phyloP scores from a whole-genome alignment of 2,888 invertebrate species.

The Folsomia candida region DNA sequence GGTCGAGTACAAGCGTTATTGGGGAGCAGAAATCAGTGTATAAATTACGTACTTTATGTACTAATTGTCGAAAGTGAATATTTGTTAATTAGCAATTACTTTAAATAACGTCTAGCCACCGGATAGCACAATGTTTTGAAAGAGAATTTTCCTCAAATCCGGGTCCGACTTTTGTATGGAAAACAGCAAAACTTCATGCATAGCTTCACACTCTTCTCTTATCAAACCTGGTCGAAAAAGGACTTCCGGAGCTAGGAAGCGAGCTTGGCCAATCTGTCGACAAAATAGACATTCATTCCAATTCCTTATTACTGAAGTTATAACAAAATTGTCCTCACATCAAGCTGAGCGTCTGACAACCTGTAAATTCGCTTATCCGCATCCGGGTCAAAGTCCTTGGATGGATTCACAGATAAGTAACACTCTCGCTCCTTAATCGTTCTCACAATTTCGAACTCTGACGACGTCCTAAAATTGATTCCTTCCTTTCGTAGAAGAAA shows the following conservation, averaged over 20 bases:
- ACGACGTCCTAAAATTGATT: constrained; percentile 90
- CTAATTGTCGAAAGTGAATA: too few species aligned
- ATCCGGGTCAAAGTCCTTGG: constrained; percentile 88
- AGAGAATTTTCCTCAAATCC: constrained; percentile 92
- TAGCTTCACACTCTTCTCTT: constrained; percentile 96
- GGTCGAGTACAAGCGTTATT: constrained; percentile 96
- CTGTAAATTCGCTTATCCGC: constrained; percentile 87
- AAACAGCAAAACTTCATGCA: constrained; percentile 94
- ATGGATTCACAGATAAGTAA: constrained; percentile 89
- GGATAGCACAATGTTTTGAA: constrained; percentile 95
- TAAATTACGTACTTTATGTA: background rate
- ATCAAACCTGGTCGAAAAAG: constrained; percentile 95
- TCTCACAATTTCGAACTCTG: constrained; percentile 95
- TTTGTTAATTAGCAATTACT: constrained; percentile 55
- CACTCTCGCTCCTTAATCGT: constrained; percentile 94
- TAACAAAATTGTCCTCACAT: constrained; percentile 66
- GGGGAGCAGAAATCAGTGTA: constrained; percentile 84
- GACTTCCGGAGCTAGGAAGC: constrained; percentile 95
- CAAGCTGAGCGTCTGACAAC: constrained; percentile 88
- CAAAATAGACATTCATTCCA: background rate
- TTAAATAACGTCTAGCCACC: constrained; percentile 97
- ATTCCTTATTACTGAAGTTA: background rate
- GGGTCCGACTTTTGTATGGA: constrained; percentile 97
- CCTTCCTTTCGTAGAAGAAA: constrained; percentile 94
- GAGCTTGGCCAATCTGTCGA: constrained; percentile 81